A percentile compares a stretch with the other conserved stretches of the same genome.
phyloP scores from a whole-genome alignment of 2,797 vertebrate species.

The Neomorphus geoffroyi region DNA sequence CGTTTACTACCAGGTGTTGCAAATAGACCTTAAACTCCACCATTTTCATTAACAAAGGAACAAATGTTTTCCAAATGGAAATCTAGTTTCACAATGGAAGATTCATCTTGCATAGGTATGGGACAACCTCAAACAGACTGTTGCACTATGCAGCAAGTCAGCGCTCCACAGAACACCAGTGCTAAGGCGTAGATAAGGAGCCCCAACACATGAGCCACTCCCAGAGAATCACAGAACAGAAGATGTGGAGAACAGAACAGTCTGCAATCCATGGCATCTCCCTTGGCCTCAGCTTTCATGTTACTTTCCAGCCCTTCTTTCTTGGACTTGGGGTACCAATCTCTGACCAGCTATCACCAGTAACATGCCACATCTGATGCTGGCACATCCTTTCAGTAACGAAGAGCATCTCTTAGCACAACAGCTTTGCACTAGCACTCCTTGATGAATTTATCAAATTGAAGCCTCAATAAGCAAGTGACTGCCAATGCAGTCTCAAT shows the following conservation, averaged over 20 bases:
- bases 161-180: rapidly evolving
- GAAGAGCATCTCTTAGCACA: neutral
- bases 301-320: neutral
- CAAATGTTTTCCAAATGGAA: neutral
- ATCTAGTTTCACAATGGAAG: neutral
- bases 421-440: neutral
- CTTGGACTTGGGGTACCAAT: neutral
- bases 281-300: neutral
- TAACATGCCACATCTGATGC: neutral
- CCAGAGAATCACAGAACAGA: neutral
- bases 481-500: neutral
- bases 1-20: neutral
- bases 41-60: neutral
- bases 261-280: neutral
- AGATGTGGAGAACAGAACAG: neutral
- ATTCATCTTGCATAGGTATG: neutral
- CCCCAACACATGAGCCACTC: neutral
- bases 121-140: neutral
- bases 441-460: neutral
- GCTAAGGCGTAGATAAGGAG: neutral
- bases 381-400: neutral
- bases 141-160: neutral
- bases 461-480: neutral
- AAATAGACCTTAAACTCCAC: neutral
- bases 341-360: neutral